Evolutionary conservation across 2,888 invertebrate genomes (phyloP).

Genomic region (Colletes collaris): DNA sequence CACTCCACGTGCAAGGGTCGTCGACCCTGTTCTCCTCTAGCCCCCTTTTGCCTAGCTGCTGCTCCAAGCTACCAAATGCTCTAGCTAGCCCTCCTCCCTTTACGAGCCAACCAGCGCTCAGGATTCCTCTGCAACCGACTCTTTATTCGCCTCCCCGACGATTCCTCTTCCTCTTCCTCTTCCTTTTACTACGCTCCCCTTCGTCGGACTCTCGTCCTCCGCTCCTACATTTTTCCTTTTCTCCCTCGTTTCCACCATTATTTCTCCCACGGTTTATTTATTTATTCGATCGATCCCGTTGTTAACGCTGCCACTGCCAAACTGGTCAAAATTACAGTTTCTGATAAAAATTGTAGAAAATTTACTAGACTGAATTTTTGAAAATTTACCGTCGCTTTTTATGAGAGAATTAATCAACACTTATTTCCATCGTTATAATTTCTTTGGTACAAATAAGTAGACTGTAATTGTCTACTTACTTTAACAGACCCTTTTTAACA

Average conservation of each 20-base stretch:
- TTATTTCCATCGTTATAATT: too few species aligned
- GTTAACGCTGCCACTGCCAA: too few species aligned
- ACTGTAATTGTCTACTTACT: too few species aligned
- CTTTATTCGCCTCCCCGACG: neutral
- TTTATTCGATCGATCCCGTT: too few species aligned
- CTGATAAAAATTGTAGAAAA: too few species aligned
- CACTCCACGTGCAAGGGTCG: slow-evolving; percentile 81
- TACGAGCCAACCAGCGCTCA: slow-evolving; percentile 24
- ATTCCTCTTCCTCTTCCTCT: slow-evolving; percentile 4
- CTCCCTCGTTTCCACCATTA: too few species aligned
- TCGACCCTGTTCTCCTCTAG: slow-evolving; percentile 73
- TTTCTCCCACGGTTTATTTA: neutral
- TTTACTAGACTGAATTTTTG: too few species aligned
- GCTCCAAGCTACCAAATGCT: slow-evolving; percentile 30
- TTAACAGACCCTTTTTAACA: too few species aligned
- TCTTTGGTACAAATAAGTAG: too few species aligned
- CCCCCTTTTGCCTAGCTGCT: slow-evolving; percentile 67
- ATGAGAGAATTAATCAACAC: too few species aligned
- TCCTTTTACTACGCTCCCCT: slow-evolving; percentile 14
- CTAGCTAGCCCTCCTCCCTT: slow-evolving; percentile 27
- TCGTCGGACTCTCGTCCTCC: slow-evolving; percentile 16
- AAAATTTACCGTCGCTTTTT: too few species aligned
- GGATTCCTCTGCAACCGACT: slow-evolving; percentile 28
- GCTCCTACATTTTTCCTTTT: neutral
- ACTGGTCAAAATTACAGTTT: too few species aligned